Evolutionary conservation across 1,140 invertebrate species (phyloP), one percentile per base, ranked within the genome.

Genomic region (Neodiprion pinetum): DNA sequence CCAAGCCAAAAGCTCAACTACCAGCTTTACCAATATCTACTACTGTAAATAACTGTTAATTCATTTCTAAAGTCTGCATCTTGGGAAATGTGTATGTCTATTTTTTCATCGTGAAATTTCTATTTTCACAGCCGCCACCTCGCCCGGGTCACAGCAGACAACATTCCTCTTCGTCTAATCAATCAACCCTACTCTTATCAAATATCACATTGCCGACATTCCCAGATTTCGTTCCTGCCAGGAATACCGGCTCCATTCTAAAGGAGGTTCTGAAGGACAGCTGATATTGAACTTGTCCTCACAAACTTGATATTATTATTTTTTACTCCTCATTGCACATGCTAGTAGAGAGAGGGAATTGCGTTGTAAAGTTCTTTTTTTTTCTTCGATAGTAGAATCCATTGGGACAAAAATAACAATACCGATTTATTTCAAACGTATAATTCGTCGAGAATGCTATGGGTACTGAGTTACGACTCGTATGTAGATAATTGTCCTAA

Each of bases 231-330:
- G 87, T 90, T 17, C 90, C 92, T 61, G 89, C 90, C 28, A 89
- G 92, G 79, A 93, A 92, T 84, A 93, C 92, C 67, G 92, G 92
- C 78, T 92, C 92, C 7, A 93, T 93, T 81, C 83, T 93, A 48
- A 93, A 93, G 85, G 92, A 93, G 86, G 92, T 93, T 28, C 83
- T 93, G 14, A 93, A 91, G 78, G 92, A 93, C 77, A 91, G 90
- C 77, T 92, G 91, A 92, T 90, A 87, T 81, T 88, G 82, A 82
- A 69, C 23, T 53, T 28, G 17, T 28, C 5, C 3, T 23, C 8
- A n/a, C 4, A 11, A 14, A 28, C 68, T 28, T 23, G 47, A 28
- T 8, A 69, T 14, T 28, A 69, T 69, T 69, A 40, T 40, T 40
- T 40, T 40, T 40, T 66, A 66, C 28, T 40, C 5, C 28, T 21